Evolutionary conservation across 2,888 invertebrate species (phyloP).

Genomic region (Cynaeus angustus): DNA sequence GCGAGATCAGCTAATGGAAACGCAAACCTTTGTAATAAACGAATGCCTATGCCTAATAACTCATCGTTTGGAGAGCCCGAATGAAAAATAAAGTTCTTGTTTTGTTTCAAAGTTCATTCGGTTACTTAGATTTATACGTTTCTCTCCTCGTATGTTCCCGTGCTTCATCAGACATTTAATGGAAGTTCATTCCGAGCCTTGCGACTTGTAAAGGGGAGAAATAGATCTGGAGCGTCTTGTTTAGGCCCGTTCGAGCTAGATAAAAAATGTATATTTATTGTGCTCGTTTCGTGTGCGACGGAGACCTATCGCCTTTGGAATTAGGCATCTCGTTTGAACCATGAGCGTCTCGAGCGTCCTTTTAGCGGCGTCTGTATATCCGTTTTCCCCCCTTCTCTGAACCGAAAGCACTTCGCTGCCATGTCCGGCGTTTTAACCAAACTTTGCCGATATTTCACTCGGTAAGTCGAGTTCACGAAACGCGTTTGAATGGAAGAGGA

Average conservation of each 20-base stretch:
- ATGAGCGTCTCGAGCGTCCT: slow-evolving; percentile 54
- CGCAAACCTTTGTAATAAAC: neutral
- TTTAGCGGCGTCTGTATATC: slow-evolving; percentile 56
- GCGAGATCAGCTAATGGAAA: slow-evolving; percentile 5
- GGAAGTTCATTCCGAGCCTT: slow-evolving; percentile 32
- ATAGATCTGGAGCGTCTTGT: slow-evolving; percentile 43
- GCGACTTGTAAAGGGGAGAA: slow-evolving; percentile 25
- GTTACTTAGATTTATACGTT: slow-evolving; percentile 27
- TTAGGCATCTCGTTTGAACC: slow-evolving; percentile 58
- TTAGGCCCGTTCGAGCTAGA: slow-evolving; percentile 37
- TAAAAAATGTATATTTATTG: slow-evolving; percentile 62
- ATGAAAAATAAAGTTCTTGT: slow-evolving; percentile 39
- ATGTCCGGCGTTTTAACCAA: slow-evolving; percentile 66
- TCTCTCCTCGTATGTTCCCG: slow-evolving; percentile 28
- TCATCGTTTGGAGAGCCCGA: slow-evolving; percentile 21
- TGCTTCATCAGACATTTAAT: slow-evolving; percentile 38
- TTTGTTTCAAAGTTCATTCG: slow-evolving; percentile 29
- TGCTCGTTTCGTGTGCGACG: slow-evolving; percentile 66
- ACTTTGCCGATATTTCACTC: slow-evolving; percentile 66
- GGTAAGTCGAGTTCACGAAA: slow-evolving; percentile 40
- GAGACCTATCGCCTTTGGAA: slow-evolving; percentile 66
- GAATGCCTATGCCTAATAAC: slow-evolving; percentile 23
- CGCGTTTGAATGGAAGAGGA: slow-evolving; percentile 34
- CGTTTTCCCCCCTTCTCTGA: slow-evolving; percentile 55
- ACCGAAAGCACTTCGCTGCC: slow-evolving; percentile 62